Conservation (phyloP, 2,888 invertebrate genomes). For the Ischnus inquisitorius region DNA sequence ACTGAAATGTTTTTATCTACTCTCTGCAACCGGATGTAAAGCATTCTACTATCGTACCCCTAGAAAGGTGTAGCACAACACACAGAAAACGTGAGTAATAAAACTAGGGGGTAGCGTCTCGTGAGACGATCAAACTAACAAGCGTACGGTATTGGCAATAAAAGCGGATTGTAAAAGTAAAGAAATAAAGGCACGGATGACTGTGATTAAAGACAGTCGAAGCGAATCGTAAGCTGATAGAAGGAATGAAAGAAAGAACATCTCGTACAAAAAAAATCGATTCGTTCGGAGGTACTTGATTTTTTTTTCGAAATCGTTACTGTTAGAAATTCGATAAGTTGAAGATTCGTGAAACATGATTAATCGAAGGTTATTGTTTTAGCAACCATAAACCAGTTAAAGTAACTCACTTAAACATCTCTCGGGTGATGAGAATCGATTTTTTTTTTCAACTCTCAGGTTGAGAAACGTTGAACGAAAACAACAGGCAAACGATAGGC, state of each 20-base stretch:
- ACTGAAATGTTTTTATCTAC: conserved; percentile 37
- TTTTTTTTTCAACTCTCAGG: background rate
- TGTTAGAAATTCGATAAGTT: background rate
- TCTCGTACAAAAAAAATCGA: conserved; percentile 16
- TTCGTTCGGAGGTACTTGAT: background rate
- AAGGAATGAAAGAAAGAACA: conserved; percentile 15
- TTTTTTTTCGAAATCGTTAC: background rate
- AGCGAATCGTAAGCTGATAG: conserved; percentile 32
- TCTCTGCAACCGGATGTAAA: conserved; percentile 45
- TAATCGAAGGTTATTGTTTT: background rate
- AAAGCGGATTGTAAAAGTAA: conserved; percentile 40
- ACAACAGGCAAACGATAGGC: conserved; percentile 68
- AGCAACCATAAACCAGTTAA: background rate
- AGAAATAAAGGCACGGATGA: conserved; percentile 31
- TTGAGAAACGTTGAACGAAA: conserved; percentile 7
- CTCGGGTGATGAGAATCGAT: background rate
- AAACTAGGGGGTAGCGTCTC: conserved; percentile 36
- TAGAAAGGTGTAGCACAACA: background rate
- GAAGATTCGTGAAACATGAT: too few species aligned
- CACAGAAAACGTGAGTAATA: conserved; percentile 42
- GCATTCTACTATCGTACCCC: conserved; percentile 42
- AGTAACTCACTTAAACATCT: conserved; percentile 43
- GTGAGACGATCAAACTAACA: conserved; percentile 45
- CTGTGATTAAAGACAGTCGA: conserved; percentile 28
- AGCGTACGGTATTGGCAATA: conserved; percentile 48